Conservation (phyloP, 1,140 invertebrate species). For the Trichonephila inaurata region DNA sequence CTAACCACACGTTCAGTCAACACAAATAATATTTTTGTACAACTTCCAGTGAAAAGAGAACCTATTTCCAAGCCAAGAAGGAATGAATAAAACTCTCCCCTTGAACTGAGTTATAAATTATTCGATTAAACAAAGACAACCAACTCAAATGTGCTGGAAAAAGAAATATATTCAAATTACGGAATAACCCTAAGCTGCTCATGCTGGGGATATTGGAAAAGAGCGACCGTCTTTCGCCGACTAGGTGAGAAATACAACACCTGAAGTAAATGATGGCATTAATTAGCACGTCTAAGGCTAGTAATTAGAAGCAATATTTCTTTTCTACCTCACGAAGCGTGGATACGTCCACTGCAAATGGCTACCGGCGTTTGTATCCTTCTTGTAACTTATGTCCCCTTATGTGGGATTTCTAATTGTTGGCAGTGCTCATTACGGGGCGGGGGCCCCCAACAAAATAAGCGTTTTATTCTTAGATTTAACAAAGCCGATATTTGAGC, state of each 20-base stretch:
- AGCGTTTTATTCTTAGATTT: constrained; percentile 32
- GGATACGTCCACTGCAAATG: constrained; percentile 62
- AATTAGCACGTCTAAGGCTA: constrained; percentile 65
- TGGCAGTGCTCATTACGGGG: constrained; percentile 52
- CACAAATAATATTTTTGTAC: no score
- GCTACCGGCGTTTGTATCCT: constrained; percentile 43
- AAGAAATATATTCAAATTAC: constrained; percentile 34
- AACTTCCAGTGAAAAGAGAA: background rate
- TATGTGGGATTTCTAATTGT: constrained; percentile 57
- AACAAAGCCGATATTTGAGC: constrained; percentile 44
- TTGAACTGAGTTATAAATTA: constrained; percentile 16
- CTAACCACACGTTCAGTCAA: no score
- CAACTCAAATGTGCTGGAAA: background rate
- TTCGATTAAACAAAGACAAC: constrained; percentile 39
- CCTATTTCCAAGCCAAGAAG: background rate
- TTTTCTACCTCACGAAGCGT: constrained; percentile 41
- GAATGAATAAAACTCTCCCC: background rate
- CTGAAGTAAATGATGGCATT: constrained; percentile 74
- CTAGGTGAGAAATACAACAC: constrained; percentile 69
- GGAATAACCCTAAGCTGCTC: background rate
- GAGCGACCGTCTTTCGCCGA: constrained; percentile 6
- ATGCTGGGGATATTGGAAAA: constrained; percentile 20
- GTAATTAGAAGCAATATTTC: constrained; percentile 76
- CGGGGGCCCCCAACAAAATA: constrained; percentile 34
- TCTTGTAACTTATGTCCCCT: constrained; percentile 38